These are phyloP conservation scores for Trichonephila clavipes DNA, from an alignment of 1,140 invertebrate genomes.

Conservation along the genomic window DNA sequence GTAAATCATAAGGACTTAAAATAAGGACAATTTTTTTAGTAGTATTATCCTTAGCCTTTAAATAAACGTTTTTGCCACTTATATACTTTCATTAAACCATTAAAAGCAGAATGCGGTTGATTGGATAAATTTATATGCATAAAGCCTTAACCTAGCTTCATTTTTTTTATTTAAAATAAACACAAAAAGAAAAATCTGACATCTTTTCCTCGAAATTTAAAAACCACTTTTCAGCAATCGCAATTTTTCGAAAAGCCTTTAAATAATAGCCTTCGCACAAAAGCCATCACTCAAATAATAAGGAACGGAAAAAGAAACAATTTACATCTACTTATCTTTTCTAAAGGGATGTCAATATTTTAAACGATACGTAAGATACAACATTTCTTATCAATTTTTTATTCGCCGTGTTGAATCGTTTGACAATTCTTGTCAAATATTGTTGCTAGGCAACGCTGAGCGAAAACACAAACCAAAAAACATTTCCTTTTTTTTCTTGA, in stretches of 20 bases:
- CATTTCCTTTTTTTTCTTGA: neutral
- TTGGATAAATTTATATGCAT: too few relatives aligned
- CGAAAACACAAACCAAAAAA: neutral
- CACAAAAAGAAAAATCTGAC: too few relatives aligned
- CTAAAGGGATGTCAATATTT: conserved; percentile 22
- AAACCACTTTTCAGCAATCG: too few relatives aligned
- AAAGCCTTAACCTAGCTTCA: too few relatives aligned
- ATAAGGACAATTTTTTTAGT: too few relatives aligned
- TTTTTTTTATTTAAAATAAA: too few relatives aligned
- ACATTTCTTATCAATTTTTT: neutral
- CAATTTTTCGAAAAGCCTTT: neutral
- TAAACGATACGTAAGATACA: neutral
- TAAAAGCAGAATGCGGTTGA: too few relatives aligned
- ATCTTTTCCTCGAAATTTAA: too few relatives aligned
- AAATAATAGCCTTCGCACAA: neutral
- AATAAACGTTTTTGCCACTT: too few relatives aligned
- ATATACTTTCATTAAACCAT: too few relatives aligned
- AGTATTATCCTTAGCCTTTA: too few relatives aligned
- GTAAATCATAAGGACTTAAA: too few relatives aligned
- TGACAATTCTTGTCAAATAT: neutral
- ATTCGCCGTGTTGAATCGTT: neutral
- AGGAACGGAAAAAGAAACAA: neutral
- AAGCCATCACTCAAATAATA: neutral
- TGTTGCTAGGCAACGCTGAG: neutral
- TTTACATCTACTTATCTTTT: conserved; percentile 5